Conservation (phyloP, 2,888 invertebrate genomes). For the Tolmerus cingulatus region DNA sequence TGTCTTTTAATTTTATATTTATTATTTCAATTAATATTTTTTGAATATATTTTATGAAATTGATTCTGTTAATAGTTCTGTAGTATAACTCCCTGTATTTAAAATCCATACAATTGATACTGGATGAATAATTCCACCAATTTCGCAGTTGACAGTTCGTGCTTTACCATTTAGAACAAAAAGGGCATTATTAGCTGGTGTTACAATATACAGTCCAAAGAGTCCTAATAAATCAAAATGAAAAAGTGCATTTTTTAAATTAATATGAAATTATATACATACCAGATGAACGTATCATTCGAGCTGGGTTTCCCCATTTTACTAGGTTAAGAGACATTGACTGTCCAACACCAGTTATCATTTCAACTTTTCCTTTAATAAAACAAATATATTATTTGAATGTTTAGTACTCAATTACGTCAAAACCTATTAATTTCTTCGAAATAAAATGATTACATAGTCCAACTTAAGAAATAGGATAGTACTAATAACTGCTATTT, state of each 20-base stretch:
- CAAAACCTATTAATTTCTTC: no score
- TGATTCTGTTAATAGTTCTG: not conserved
- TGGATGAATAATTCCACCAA: slow-evolving; percentile 73
- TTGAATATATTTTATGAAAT: not conserved
- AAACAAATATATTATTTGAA: not conserved
- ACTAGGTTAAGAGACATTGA: slow-evolving; percentile 67
- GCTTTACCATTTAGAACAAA: slow-evolving; percentile 76
- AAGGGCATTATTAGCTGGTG: slow-evolving; percentile 74
- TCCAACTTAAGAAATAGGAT: no score
- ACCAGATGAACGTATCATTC: slow-evolving; percentile 72
- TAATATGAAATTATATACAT: no score
- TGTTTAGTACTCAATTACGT: not conserved
- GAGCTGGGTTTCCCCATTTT: slow-evolving; percentile 72
- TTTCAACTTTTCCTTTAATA: slow-evolving; percentile 73
- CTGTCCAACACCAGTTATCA: slow-evolving; percentile 76
- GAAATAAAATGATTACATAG: no score
- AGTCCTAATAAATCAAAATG: slow-evolving; percentile 63
- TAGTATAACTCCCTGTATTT: not conserved
- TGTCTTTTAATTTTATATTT: not conserved
- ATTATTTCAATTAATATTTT: not conserved
- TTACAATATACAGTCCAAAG: slow-evolving; percentile 77
- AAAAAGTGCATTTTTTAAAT: not conserved
- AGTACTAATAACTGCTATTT: slow-evolving; percentile 50
- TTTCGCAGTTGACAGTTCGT: slow-evolving; percentile 78
- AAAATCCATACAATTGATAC: slow-evolving; percentile 71